A percentile compares a stretch with the other conserved stretches of the same genome.
phyloP scores from a whole-genome alignment of 2,888 invertebrate genomes.

The Cataglyphis albicans region DNA sequence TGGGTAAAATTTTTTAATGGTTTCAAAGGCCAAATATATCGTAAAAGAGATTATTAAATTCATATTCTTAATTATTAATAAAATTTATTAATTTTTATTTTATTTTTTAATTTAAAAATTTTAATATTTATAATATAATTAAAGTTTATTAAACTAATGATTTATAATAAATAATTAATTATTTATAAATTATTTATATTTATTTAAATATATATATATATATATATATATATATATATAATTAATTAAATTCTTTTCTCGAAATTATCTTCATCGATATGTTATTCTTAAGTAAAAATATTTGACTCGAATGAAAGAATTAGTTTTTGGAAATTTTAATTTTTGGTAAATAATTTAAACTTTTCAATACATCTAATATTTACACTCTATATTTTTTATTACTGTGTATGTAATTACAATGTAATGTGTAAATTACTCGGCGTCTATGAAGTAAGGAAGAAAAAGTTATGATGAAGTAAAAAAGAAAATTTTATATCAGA shows the following conservation, averaged over 20 bases:
- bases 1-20: constrained; percentile 28
- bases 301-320: background rate
- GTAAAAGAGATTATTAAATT: background rate
- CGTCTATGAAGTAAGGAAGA: background rate
- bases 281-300: background rate
- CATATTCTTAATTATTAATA: too few relatives aligned
- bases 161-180: too few relatives aligned
- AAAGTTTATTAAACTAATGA: too few relatives aligned
- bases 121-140: too few relatives aligned
- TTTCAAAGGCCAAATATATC: background rate
- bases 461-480: background rate
- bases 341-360: background rate
- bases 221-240: too few relatives aligned
- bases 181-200: too few relatives aligned
- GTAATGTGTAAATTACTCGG: background rate
- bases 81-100: too few relatives aligned
- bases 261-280: background rate
- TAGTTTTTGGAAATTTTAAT: background rate
- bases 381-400: background rate
- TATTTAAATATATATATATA: too few relatives aligned
- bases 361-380: background rate
- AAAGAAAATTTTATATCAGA: constrained; percentile 10
- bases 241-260: too few relatives aligned
- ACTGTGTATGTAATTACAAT: too few relatives aligned
- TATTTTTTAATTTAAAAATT: too few relatives aligned